Conservation (phyloP, 1,140 invertebrate genomes). For the Muscidifurax raptorellus region DNA sequence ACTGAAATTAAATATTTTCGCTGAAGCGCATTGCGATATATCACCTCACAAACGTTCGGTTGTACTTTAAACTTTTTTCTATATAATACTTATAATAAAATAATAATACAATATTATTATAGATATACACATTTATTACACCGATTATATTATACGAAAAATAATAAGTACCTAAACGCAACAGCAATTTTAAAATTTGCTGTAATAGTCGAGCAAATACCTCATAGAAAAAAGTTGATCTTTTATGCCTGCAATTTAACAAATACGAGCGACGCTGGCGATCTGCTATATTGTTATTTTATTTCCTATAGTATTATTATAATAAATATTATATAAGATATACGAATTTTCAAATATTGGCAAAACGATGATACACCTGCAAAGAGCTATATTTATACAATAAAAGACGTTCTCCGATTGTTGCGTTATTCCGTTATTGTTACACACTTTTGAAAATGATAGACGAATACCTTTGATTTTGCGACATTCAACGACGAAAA, state of each 20-base stretch:
- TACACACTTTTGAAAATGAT: constrained; percentile 5
- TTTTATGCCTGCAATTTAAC: constrained; percentile 17
- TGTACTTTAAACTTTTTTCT: not conserved
- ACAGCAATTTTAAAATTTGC: constrained; percentile 21
- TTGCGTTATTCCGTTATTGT: not conserved
- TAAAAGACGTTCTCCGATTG: not conserved
- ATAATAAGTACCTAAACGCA: constrained; percentile 30
- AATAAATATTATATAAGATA: not conserved
- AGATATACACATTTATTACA: not conserved
- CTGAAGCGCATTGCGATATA: not conserved
- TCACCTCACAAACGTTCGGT: not conserved
- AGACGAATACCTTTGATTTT: not conserved
- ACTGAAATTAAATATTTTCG: not conserved
- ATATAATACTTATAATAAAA: not conserved
- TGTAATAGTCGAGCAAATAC: not conserved
- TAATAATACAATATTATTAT: not conserved
- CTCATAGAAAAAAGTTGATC: constrained; percentile 24
- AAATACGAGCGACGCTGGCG: not conserved
- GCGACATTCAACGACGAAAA: not conserved
- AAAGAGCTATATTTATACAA: constrained; percentile 11
- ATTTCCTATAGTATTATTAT: not conserved
- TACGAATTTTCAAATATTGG: not conserved
- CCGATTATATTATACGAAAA: not conserved
- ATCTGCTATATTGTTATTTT: not conserved
- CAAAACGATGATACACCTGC: not conserved